Conservation (phyloP, 2,888 invertebrate genomes). For the Ceramica pisi region DNA sequence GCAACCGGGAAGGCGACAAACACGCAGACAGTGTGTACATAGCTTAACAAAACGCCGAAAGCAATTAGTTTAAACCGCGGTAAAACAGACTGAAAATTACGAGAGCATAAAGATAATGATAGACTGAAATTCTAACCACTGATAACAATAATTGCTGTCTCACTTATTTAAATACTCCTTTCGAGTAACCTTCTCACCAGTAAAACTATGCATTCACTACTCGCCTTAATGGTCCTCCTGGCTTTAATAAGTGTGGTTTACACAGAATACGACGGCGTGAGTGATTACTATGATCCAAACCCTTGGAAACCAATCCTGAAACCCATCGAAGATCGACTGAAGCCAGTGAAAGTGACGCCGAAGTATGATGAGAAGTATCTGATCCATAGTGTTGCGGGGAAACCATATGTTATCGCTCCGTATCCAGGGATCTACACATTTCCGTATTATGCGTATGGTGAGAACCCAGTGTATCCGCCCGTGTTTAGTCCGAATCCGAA, state of each 20-base stretch:
- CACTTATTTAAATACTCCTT: conserved; percentile 44
- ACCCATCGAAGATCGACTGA: conserved; percentile 70
- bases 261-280: conserved; percentile 40
- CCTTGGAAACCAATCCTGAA: conserved; percentile 71
- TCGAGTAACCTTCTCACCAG: background rate
- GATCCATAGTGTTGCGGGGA: conserved; percentile 58
- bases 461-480: conserved; percentile 61
- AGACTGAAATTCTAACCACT: conserved; percentile 50
- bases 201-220: conserved; percentile 50
- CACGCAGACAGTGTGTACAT: background rate
- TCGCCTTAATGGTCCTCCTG: conserved; percentile 32
- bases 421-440: conserved; percentile 73
- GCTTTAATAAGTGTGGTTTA: conserved; percentile 42
- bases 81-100: conserved; percentile 39
- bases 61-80: conserved; percentile 7
- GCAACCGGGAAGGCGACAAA: too few species aligned
- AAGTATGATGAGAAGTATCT: conserved; percentile 74
- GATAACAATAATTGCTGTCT: conserved; percentile 70
- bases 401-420: conserved; percentile 67
- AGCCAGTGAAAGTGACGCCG: conserved; percentile 69
- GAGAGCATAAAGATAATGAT: conserved; percentile 46
- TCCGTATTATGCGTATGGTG: conserved; percentile 73
- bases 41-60: conserved; percentile 7
- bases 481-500: conserved; percentile 64
- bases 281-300: conserved; percentile 53